Evolutionary conservation across 2,888 invertebrate species (phyloP), one percentile per base, ranked within the genome.

Genomic region (Pseudococcus jackbeardsleyi): DNA sequence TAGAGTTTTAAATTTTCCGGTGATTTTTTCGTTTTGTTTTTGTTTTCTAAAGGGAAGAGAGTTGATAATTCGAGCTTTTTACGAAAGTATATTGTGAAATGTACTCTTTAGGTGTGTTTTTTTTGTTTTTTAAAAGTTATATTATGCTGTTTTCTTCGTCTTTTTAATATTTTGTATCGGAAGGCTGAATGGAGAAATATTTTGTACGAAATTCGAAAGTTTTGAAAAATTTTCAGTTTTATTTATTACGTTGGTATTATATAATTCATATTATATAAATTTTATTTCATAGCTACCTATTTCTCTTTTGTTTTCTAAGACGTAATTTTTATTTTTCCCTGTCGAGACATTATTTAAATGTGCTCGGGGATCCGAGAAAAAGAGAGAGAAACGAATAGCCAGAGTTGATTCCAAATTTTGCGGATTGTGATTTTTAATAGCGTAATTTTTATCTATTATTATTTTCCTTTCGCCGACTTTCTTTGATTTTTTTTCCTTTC

Each of bases 401-500:
- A 9, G 19, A 64, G 33, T 82, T 82, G 39, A 82, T 82, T 82
- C 46, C 46, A 46, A 82, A 82, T 82, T 82, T 19, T 11, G 19
- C 22, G 46, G 79, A 82, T 82, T 82, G 79, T 82, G 79, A 82
- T 82, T 79, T 68, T 82, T 82, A 82, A 82, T 82, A 82, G 79
- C 19, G 39, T 82, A 82, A 46, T 46, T 82, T 46, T 46, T 82
- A 82, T 82, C 39, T 82, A 33, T 82, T 19, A 46, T 82, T 82
- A 19, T 42, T 7, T 6, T 82, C 46, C 19, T 82, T 82, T 82
- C 46, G 79, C 39, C 11, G 19, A 46, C n/a, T 26, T 79, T 79
- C 12, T 33, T 77, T 77, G 7, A 82, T 82, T 19, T 26, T 82
- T 46, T 19, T 46, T n/a, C 11, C n/a, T 19, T 82, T 19, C 12